Evolutionary conservation across 2,888 invertebrate genomes (phyloP), one percentile per base, ranked within the genome.

Genomic region (Pollenia griseotomentosa): DNA sequence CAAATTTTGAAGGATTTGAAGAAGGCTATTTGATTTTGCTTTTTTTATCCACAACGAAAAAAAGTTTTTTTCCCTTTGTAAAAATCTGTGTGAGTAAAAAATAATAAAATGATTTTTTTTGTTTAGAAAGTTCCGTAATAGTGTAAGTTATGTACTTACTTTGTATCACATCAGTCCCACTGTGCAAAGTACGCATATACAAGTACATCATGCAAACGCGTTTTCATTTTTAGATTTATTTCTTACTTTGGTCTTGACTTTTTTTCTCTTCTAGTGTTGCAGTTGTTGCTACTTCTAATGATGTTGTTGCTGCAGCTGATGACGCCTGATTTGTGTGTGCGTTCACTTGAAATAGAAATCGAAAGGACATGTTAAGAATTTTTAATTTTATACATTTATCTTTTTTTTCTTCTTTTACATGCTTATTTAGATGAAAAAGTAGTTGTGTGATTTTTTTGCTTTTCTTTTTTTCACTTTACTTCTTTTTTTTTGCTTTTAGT

Each of bases 341-440:
- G 59, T 75, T 61, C 48, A 63, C 59, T 68, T 59, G 80, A 83
- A 86, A 85, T 89, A 88, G 89, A 89, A 89, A 89, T 88, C 86
- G 88, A 89, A 89, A 89, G 89, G 89, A 89, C 89, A 89, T 87
- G 88, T 84, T 85, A 84, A 88, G 89, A 89, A 89, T 89, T 82
- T 87, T 83, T 87, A 89, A 89, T 89, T 87, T 85, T 63, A 63
- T 74, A 7, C 9, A 61, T 61, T 77, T 74, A 44, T 84, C 61
- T 80, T 48, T 19, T n/a, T 59, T 59, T 11, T 12, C 6, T 46
- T 59, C 6, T 46, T 59, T 59, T 44, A 66, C n/a, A 14, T 53
- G 70, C 40, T 63, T n/a, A 51, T 68, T 66, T 70, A 57, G 51
- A 57, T 61, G n/a, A 40, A 19, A 53, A 53, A 70, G 68, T 61